phyloP scores from a whole-genome alignment of 1,140 invertebrate genomes.

The Trialeurodes vaporariorum region DNA sequence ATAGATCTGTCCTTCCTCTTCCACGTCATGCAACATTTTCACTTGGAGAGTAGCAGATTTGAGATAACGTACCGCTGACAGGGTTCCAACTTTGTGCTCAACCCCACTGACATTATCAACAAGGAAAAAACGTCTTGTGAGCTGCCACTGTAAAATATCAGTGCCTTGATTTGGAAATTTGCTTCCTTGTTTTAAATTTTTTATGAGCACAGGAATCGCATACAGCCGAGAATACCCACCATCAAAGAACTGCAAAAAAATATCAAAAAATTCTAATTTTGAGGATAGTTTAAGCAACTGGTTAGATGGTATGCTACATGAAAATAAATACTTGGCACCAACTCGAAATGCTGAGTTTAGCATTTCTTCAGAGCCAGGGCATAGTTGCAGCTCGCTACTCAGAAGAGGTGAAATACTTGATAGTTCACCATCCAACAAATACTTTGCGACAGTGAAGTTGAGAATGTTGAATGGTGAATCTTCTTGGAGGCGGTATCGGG shows the following conservation, averaged over 20 bases:
- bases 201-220: slow-evolving; percentile 44
- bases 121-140: slow-evolving; percentile 54
- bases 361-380: slow-evolving; percentile 36
- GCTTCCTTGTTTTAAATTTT: slow-evolving; percentile 28
- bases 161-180: slow-evolving; percentile 26
- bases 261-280: slow-evolving; percentile 42
- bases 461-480: slow-evolving; percentile 36
- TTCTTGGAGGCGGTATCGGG: slow-evolving; percentile 40
- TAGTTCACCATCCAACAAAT: slow-evolving; percentile 27
- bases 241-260: slow-evolving; percentile 43
- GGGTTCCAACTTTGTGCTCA: slow-evolving; percentile 15
- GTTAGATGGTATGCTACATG: slow-evolving; percentile 40
- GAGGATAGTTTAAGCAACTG: slow-evolving; percentile 37
- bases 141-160: slow-evolving; percentile 42
- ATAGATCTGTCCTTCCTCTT: slow-evolving; percentile 43
- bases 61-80: slow-evolving; percentile 33
- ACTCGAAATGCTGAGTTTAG: slow-evolving; percentile 43
- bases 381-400: slow-evolving; percentile 34
- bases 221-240: slow-evolving; percentile 38
- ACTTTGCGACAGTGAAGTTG: slow-evolving; percentile 33
- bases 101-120: slow-evolving; percentile 44
- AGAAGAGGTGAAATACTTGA: slow-evolving; percentile 22
- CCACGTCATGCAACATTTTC: slow-evolving; percentile 35
- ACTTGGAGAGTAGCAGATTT: slow-evolving; percentile 31
- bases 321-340: slow-evolving; percentile 40